These are phyloP conservation scores for Andricus grossulariae DNA, from an alignment of 1,140 invertebrate genomes.

Conservation along the genomic window DNA sequence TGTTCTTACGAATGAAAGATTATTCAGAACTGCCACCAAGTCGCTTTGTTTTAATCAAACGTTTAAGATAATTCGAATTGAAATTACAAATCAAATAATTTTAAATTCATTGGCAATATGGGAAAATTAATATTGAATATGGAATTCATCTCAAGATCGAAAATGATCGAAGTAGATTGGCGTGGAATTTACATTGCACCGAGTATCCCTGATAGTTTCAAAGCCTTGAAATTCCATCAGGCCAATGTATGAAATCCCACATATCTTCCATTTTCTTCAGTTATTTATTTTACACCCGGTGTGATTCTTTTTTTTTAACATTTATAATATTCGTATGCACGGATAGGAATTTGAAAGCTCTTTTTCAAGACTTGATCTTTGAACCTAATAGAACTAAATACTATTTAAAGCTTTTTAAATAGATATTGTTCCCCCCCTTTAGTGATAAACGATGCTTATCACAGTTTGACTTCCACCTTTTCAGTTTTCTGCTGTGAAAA, in stretches of 20 bases:
- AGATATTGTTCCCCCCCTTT: neutral
- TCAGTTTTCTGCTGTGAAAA: too few species aligned
- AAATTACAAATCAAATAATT: neutral
- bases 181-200: constrained; percentile 1
- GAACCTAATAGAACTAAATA: neutral
- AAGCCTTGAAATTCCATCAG: constrained; percentile 22
- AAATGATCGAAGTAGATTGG: neutral
- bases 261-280: neutral
- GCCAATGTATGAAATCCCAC: constrained; percentile 6
- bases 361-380: neutral
- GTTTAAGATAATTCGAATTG: neutral
- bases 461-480: too few species aligned
- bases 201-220: neutral
- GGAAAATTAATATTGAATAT: neutral
- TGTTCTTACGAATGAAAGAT: too few species aligned
- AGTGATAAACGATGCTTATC: neutral
- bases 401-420: neutral
- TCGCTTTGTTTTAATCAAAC: neutral
- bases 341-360: neutral
- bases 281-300: neutral
- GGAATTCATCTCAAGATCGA: neutral
- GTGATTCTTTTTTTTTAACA: neutral
- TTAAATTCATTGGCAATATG: neutral
- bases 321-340: neutral
- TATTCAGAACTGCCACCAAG: too few species aligned